Evolutionary conservation across 2,888 invertebrate species (phyloP).

Genomic region (Thecophora atra): DNA sequence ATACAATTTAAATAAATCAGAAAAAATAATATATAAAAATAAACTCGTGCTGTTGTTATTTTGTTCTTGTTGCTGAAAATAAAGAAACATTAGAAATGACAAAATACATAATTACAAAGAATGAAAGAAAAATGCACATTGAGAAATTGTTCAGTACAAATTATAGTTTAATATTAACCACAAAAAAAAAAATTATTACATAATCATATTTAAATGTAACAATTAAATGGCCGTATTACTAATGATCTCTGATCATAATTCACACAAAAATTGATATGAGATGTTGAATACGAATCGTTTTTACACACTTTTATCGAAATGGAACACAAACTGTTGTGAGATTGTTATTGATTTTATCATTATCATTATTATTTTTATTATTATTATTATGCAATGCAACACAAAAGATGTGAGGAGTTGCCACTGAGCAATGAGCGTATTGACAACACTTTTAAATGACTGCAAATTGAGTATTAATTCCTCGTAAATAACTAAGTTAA

Average conservation of each 20-base stretch:
- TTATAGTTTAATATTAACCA: constrained; percentile 37
- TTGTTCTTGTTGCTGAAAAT: background rate
- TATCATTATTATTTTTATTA: background rate
- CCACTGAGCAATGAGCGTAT: constrained; percentile 16
- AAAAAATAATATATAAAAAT: background rate
- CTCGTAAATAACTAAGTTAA: too few relatives aligned
- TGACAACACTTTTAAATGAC: too few relatives aligned
- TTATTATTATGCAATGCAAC: constrained; percentile 6
- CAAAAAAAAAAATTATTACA: constrained; percentile 30
- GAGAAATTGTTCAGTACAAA: constrained; percentile 41
- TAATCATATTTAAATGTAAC: constrained; percentile 23
- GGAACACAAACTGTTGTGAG: constrained; percentile 4
- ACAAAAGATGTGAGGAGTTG: constrained; percentile 27
- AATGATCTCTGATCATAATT: constrained; percentile 7
- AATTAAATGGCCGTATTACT: background rate
- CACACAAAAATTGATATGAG: constrained; percentile 32
- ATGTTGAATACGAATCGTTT: background rate
- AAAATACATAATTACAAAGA: constrained; percentile 51
- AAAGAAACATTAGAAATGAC: background rate
- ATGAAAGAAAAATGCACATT: background rate
- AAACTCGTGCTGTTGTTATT: background rate
- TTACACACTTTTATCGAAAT: constrained; percentile 2
- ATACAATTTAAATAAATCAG: too few relatives aligned
- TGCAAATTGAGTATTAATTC: too few relatives aligned
- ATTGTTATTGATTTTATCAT: background rate